phyloP scores from a whole-genome alignment of 2,797 vertebrate species.

The Allenopithecus nigroviridis region DNA sequence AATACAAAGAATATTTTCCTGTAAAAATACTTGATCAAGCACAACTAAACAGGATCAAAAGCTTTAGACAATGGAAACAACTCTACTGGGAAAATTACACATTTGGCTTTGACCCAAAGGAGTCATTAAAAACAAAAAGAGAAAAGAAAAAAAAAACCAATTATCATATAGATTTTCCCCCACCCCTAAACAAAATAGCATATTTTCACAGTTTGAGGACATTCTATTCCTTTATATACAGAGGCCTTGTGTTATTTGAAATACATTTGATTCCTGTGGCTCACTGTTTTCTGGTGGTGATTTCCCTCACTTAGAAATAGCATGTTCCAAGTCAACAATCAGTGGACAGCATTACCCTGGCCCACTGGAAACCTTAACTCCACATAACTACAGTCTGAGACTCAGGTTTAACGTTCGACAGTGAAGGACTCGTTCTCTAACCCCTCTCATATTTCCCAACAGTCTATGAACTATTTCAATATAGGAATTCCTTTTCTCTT shows the following conservation, averaged over 20 bases:
- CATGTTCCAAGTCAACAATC: background rate
- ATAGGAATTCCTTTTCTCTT: background rate
- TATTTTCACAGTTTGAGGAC: background rate
- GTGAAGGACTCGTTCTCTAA: background rate
- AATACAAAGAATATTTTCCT: slow-evolving; percentile 33
- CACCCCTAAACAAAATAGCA: background rate
- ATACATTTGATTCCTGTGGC: background rate
- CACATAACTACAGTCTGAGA: background rate
- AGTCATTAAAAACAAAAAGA: slow-evolving; percentile 40
- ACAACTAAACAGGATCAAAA: slow-evolving; percentile 14
- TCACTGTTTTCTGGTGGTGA: background rate
- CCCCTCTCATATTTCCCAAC: background rate
- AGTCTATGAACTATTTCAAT: background rate
- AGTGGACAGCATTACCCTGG: background rate
- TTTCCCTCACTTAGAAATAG: background rate
- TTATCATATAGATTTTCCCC: background rate
- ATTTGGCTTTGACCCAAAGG: slow-evolving; percentile 41
- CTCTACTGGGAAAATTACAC: slow-evolving; percentile 36
- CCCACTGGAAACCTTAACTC: background rate
- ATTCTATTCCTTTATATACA: background rate
- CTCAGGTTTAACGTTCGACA: background rate
- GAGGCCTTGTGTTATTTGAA: background rate
- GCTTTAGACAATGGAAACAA: slow-evolving; percentile 55
- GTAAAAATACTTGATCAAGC: slow-evolving; percentile 1
- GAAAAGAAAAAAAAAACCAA: background rate